A percentile compares a stretch with the other conserved stretches of the same genome.
Evolutionary conservation across 2,888 invertebrate genomes (phyloP).

Genomic region (Hypercompe scribonia): DNA sequence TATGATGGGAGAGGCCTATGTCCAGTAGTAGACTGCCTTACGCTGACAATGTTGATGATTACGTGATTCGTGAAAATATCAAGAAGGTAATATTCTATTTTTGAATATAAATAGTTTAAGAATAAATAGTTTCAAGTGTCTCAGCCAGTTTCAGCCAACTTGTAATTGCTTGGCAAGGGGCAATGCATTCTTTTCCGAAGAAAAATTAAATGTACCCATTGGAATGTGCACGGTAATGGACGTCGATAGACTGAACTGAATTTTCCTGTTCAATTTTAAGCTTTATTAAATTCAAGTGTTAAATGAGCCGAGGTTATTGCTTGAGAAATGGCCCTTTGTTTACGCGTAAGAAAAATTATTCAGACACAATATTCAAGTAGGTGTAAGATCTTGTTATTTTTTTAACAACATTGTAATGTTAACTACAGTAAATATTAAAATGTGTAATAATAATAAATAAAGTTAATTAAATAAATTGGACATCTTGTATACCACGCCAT

Average conservation of each 20-base stretch:
- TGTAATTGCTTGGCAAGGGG: conserved; percentile 5
- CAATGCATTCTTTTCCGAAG: neutral
- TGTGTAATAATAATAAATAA: no score
- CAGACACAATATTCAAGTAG: neutral
- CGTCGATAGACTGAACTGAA: conserved; percentile 2
- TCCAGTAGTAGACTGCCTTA: no score
- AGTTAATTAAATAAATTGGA: no score
- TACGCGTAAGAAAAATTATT: neutral
- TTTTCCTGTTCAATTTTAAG: conserved; percentile 11
- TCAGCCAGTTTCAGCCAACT: neutral
- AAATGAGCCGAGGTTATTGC: neutral
- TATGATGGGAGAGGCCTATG: no score
- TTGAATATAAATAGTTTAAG: neutral
- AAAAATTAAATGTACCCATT: conserved; percentile 11
- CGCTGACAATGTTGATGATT: no score
- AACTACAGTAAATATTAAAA: no score
- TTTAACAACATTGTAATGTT: no score
- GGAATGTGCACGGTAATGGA: conserved; percentile 6
- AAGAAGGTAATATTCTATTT: neutral
- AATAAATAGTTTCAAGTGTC: neutral
- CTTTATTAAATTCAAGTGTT: neutral
- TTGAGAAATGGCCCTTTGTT: neutral
- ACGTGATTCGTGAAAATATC: neutral
- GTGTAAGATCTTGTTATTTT: neutral
- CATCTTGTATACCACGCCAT: no score